Base-by-base conservation (phyloP, 1,140 invertebrate genomes). In the Anoplolepis gracilipes region DNA sequence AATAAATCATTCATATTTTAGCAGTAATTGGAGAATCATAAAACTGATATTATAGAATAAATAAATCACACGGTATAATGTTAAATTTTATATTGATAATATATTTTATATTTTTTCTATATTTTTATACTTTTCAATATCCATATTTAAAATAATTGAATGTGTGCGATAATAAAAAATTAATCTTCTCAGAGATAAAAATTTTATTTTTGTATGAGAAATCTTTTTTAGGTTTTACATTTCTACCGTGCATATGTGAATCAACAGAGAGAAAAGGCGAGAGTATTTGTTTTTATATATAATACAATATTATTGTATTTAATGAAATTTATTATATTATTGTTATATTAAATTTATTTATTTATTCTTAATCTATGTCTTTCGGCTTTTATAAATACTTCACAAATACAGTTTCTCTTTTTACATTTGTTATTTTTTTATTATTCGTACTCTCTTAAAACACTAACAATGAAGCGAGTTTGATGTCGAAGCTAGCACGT, bases 1-100 rank as follows among this genome's bases (percentile, higher is more conserved):
- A 73, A 25, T 42, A 46, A 73, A 53, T 59, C 36, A 36, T 72
- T 53, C n/a, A n/a, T 16, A 55, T 53, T 69, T 79, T 69, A 1
- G 13, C 13, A 28, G 42, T 11, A 19, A 19, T 39, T 22, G n/a
- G 6, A 42, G 25, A 39, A 30, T 65, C n/a, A 25, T 30, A 16
- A 78, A 53, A 67, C 7, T 36, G 42, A 69, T 30, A n/a, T 25
- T 7, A n/a, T n/a, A 13, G 2, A 28, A 67, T 13, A 69, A 69
- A 53, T 67, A 5, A n/a, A 13, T 16, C 30, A 10, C 30, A 10
- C n/a, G 13, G 1, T 53, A 3, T 25, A 36, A 39, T 3, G 11
- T 13, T n/a, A 22, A 8, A 65, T 0, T 30, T 49, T 1, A 25
- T 49, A 22, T 19, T 46, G 13, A 78, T 46, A 49, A 65, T 19